These are phyloP conservation scores for Spatula versicolor DNA, from an alignment of 2,797 vertebrate genomes.

Conservation along the genomic window DNA sequence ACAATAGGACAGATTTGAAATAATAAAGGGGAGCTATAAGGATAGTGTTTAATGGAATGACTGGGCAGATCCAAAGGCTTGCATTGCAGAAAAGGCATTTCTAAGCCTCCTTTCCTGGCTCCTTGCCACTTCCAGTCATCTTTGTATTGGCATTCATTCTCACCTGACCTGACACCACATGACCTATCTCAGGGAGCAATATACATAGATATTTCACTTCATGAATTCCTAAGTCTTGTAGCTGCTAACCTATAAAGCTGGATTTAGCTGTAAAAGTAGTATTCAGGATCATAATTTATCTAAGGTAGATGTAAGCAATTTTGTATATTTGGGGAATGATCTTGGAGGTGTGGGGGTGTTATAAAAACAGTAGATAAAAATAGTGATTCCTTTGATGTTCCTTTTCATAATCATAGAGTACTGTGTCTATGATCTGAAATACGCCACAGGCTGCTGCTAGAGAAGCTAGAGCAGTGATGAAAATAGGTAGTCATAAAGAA, in stretches of 20 bases:
- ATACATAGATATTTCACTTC: neutral
- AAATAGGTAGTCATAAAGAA: neutral
- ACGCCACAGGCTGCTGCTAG: neutral
- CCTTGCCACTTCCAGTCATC: neutral
- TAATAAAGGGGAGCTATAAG: neutral
- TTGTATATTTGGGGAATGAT: neutral
- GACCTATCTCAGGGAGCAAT: neutral
- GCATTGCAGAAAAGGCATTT: neutral
- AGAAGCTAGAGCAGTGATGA: neutral
- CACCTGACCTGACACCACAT: neutral
- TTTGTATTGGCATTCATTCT: neutral
- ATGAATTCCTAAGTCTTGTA: neutral
- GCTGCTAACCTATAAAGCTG: neutral
- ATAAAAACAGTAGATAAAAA: neutral
- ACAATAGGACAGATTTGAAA: neutral
- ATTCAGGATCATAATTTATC: neutral
- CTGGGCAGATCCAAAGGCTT: neutral
- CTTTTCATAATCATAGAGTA: neutral
- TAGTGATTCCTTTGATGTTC: neutral
- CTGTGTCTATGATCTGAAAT: neutral
- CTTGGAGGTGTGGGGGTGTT: neutral
- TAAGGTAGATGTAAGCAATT: neutral
- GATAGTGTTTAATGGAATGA: neutral
- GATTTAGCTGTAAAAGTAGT: neutral
- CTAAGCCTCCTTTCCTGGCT: neutral